Evolutionary conservation across 2,888 invertebrate genomes (phyloP).

Genomic region (Dryococelus australis): DNA sequence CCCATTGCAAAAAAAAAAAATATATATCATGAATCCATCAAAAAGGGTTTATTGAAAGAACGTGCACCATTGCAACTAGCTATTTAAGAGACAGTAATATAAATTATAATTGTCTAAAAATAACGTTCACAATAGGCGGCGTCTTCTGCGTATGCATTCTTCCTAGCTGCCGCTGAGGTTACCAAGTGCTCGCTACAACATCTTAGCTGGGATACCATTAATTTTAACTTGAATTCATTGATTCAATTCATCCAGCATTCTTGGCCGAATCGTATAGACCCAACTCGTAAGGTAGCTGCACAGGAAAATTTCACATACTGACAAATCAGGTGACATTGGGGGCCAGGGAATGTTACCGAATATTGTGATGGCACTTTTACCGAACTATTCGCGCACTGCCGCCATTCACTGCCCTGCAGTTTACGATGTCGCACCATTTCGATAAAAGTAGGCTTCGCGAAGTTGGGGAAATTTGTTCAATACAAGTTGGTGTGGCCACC

Average conservation of each 20-base stretch:
- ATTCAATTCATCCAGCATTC: no score
- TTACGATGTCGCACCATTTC: neutral
- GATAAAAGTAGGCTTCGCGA: neutral
- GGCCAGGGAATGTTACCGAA: neutral
- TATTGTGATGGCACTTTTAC: neutral
- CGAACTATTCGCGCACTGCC: neutral
- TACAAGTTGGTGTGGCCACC: no score
- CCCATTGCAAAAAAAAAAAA: no score
- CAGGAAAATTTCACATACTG: neutral
- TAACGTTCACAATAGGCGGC: no score
- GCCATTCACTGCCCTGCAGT: neutral
- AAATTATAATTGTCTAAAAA: no score
- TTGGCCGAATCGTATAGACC: no score
- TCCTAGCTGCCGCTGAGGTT: neutral
- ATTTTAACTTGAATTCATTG: neutral
- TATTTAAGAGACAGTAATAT: no score
- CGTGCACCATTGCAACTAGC: no score
- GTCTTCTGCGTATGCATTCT: neutral
- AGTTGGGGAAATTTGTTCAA: neutral
- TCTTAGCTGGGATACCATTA: no score
- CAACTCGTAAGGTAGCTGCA: neutral
- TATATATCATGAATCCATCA: no score
- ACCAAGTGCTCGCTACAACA: constrained; percentile 12
- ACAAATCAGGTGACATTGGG: neutral
- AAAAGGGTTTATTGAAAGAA: no score